Conservation (phyloP, 2,113 vertebrate species). For the Podarcis cretensis region DNA sequence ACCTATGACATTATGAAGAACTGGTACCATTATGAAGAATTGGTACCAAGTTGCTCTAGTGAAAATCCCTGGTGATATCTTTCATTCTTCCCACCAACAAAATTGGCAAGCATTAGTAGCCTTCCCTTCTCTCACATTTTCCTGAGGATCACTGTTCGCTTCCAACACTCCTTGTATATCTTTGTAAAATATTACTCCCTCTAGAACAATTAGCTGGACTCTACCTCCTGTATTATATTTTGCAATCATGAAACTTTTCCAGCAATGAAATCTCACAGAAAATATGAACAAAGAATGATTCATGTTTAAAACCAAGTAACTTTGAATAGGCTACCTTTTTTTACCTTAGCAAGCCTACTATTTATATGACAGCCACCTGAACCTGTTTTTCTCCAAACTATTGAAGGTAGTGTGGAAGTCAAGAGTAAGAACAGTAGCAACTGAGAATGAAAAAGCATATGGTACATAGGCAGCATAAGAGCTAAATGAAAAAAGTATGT, state of each 20-base stretch:
- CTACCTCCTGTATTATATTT: background rate
- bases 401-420: background rate
- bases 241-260: background rate
- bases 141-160: background rate
- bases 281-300: background rate
- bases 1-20: background rate
- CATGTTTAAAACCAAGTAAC: constrained; percentile 4
- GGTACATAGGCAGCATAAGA: background rate
- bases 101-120: background rate
- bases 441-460: rapidly evolving
- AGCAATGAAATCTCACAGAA: rapidly evolving
- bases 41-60: background rate
- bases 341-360: background rate
- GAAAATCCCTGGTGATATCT: background rate
- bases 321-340: background rate
- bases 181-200: constrained; percentile 7
- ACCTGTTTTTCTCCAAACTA: background rate
- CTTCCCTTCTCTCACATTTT: background rate
- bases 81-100: background rate
- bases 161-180: background rate
- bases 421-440: background rate
- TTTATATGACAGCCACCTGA: constrained; percentile 14
- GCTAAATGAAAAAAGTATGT: background rate
- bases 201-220: background rate
- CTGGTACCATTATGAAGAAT: background rate